phyloP scores from a whole-genome alignment of 2,113 vertebrate species.

The Actinemys pallida region DNA sequence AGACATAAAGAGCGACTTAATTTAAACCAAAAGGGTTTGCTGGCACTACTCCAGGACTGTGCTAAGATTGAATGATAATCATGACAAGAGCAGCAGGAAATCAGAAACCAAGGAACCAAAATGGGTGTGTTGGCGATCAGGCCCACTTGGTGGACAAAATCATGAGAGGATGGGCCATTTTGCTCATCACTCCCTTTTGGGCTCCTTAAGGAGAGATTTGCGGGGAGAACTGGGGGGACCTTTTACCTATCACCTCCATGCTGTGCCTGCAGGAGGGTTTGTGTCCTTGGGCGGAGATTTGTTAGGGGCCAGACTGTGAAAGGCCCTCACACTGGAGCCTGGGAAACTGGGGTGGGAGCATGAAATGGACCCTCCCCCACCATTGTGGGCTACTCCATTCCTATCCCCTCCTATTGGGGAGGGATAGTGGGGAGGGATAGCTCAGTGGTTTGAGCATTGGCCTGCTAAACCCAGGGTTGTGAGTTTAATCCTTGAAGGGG shows the following conservation, averaged over 20 bases:
- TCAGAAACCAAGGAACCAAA: background rate
- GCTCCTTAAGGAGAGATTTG: background rate
- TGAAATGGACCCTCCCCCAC: background rate
- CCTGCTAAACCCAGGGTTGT: no score
- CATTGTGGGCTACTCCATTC: background rate
- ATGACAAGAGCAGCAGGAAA: background rate
- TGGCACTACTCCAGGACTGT: no score
- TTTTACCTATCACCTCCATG: background rate
- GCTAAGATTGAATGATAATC: background rate
- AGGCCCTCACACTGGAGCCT: accelerated
- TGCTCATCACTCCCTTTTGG: background rate
- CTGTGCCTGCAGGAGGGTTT: background rate
- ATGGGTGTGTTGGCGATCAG: no score
- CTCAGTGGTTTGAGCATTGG: no score
- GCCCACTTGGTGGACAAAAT: background rate
- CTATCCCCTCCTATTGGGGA: background rate
- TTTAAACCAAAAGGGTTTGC: no score
- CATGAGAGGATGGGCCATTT: background rate
- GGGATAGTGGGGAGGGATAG: no score
- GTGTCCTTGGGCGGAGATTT: background rate
- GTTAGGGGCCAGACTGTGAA: background rate
- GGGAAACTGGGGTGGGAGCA: no score
- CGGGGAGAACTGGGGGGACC: background rate
- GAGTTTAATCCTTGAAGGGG: no score
- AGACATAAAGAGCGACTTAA: no score